A percentile compares a stretch with the other conserved stretches of the same genome.
Evolutionary conservation across 2,888 invertebrate species (phyloP).

Genomic region (Ephialtes manifestator): DNA sequence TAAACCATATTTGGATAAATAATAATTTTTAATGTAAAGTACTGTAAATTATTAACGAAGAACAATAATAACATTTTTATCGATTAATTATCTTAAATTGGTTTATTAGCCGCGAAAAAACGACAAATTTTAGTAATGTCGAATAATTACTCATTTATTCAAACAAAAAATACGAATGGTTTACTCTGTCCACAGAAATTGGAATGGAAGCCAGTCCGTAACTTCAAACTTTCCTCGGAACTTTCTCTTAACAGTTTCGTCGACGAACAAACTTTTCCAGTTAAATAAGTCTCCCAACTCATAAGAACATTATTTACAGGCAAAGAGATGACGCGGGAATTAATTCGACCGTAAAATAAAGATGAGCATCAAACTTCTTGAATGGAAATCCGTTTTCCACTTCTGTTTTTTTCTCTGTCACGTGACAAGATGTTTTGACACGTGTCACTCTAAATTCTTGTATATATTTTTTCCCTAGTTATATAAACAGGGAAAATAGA

Average conservation of each 20-base stretch:
- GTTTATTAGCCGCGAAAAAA: no score
- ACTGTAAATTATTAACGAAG: no score
- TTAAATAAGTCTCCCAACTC: slow-evolving; percentile 29
- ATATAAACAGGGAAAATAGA: neutral
- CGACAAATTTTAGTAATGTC: no score
- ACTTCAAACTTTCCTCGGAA: neutral
- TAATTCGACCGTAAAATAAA: neutral
- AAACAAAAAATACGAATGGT: neutral
- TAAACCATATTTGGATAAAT: no score
- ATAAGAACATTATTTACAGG: neutral
- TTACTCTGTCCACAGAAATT: neutral
- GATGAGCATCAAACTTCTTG: slow-evolving; percentile 45
- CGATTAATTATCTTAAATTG: no score
- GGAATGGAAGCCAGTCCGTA: neutral
- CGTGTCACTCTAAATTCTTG: slow-evolving; percentile 54
- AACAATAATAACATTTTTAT: no score
- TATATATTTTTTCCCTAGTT: neutral
- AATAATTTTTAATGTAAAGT: no score
- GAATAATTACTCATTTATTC: no score
- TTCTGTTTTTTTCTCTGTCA: slow-evolving; percentile 2
- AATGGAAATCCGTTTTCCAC: neutral
- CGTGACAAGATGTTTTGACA: neutral
- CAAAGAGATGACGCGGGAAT: neutral
- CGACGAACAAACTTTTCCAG: slow-evolving; percentile 34
- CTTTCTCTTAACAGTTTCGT: neutral